These are phyloP conservation scores for Macquaria australasica DNA, from an alignment of 2,113 vertebrate genomes.

Conservation along the genomic window DNA sequence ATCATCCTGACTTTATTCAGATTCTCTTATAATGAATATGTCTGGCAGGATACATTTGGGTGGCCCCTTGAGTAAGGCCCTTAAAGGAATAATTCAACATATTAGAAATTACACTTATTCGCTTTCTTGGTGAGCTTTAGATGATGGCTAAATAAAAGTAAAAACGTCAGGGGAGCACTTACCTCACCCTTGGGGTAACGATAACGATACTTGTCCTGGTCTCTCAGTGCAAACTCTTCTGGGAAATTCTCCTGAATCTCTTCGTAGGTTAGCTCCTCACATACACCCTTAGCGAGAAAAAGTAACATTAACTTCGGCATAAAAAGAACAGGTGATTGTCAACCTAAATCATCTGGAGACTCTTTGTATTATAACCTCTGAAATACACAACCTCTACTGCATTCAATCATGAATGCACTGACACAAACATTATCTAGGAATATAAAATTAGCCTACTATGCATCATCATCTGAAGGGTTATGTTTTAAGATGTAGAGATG, in stretches of 20 bases:
- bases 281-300: slow-evolving; percentile 87
- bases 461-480: neutral
- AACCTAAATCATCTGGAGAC: neutral
- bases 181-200: slow-evolving; percentile 95
- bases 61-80: neutral
- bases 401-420: neutral
- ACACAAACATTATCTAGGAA: neutral
- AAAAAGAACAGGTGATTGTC: neutral
- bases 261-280: slow-evolving; percentile 93
- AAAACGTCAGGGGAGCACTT: neutral
- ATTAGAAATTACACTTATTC: neutral
- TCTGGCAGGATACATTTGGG: neutral
- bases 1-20: neutral
- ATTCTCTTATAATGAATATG: neutral
- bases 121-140: too few relatives aligned
- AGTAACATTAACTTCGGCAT: neutral
- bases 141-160: neutral
- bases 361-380: neutral
- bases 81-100: neutral
- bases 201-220: slow-evolving; percentile 96
- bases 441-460: neutral
- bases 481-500: neutral
- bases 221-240: slow-evolving; percentile 91
- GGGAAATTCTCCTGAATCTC: slow-evolving; percentile 90
- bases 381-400: neutral